phyloP scores from a whole-genome alignment of 30 jellyfish, hydroid and myxozoan species.

The Chrysaora quinquecirrha region DNA sequence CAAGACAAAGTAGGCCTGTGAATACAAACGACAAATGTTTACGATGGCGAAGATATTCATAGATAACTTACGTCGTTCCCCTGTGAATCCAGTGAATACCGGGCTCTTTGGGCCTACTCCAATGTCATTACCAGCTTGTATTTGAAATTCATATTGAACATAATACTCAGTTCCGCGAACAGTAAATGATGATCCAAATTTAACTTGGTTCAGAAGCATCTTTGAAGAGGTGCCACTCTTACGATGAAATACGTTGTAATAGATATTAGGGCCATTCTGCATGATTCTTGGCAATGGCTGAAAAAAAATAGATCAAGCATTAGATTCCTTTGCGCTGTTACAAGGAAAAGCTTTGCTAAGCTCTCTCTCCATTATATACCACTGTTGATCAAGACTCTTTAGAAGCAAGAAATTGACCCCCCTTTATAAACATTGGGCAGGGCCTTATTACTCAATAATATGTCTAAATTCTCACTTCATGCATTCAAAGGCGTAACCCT shows the following conservation, averaged over 20 bases:
- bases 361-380: no score
- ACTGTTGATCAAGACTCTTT: no score
- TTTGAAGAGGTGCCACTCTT: constrained; percentile 42
- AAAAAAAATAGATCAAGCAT: background rate
- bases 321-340: background rate
- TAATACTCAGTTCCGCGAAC: constrained; percentile 76
- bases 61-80: constrained; percentile 92
- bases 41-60: no score
- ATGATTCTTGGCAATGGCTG: constrained; percentile 75
- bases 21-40: no score
- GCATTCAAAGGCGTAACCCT: no score
- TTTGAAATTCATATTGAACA: constrained; percentile 72
- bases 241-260: constrained; percentile 78
- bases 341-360: background rate
- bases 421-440: no score
- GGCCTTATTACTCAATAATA: no score
- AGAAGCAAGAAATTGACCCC: no score
- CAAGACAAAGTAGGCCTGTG: no score
- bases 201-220: constrained; percentile 62
- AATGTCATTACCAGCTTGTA: constrained; percentile 86
- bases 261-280: constrained; percentile 87
- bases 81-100: constrained; percentile 78
- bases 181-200: constrained; percentile 51
- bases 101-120: constrained; percentile 95
- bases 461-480: no score